Conservation (phyloP, 37 sponge, comb jelly and placozoan species). For the Spongia lamella region DNA sequence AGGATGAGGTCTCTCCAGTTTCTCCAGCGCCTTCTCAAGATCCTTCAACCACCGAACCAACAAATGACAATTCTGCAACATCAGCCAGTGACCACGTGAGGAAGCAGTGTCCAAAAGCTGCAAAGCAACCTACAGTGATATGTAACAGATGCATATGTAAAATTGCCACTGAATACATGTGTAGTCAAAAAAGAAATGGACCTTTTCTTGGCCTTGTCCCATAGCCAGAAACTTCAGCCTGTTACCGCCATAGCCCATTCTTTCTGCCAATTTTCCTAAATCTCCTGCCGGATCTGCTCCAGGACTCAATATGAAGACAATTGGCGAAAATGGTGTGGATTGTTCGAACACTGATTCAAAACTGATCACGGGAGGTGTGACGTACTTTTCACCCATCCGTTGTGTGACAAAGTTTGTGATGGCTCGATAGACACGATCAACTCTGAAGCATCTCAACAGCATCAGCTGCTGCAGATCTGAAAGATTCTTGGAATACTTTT, state of each 20-base stretch:
- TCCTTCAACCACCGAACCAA: slow-evolving; percentile 94
- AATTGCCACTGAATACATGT: no score
- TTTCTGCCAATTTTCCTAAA: slow-evolving; percentile 91
- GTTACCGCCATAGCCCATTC: slow-evolving; percentile 95
- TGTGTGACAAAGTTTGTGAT: slow-evolving; percentile 93
- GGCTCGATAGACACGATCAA: slow-evolving; percentile 95
- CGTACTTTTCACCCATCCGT: slow-evolving; percentile 96
- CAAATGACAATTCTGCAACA: slow-evolving; percentile 98
- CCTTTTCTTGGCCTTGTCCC: slow-evolving; percentile 99
- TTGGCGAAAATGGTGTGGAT: slow-evolving; percentile 91
- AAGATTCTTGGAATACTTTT: slow-evolving; percentile 70
- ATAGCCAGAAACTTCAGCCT: slow-evolving; percentile 97
- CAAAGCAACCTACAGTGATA: slow-evolving; percentile 74
- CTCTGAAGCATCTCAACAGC: slow-evolving; percentile 94
- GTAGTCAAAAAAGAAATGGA: no score
- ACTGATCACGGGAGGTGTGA: slow-evolving; percentile 97
- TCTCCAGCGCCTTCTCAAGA: slow-evolving; percentile 95
- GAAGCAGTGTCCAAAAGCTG: slow-evolving; percentile 94
- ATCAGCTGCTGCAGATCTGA: slow-evolving; percentile 85
- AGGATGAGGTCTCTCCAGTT: slow-evolving; percentile 91
- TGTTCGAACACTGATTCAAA: slow-evolving; percentile 91
- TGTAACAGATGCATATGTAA: no score
- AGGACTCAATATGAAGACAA: slow-evolving; percentile 98
- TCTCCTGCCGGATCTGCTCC: slow-evolving; percentile 99
- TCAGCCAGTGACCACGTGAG: slow-evolving; percentile 96